These are phyloP conservation scores for Leptopilina drosophilae DNA, from an alignment of 2,888 invertebrate genomes.

Conservation along the genomic window DNA sequence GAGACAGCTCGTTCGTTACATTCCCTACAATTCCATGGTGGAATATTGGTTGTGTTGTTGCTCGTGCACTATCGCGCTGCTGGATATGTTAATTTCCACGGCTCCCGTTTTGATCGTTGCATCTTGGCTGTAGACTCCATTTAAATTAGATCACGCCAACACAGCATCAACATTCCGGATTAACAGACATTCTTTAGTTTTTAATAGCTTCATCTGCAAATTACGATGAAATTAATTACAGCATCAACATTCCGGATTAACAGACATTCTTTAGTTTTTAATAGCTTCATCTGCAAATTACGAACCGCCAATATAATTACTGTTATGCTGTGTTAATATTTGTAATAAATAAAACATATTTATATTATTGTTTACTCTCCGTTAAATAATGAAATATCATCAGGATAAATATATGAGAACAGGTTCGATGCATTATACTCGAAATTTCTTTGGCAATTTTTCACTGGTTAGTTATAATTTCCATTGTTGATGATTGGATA, in stretches of 20 bases:
- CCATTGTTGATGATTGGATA: too few species aligned
- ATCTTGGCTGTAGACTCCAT: slow-evolving; percentile 63
- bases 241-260: slow-evolving; percentile 51
- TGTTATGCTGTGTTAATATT: too few species aligned
- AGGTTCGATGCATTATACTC: background rate
- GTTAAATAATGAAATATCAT: background rate
- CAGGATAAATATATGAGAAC: background rate
- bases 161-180: slow-evolving; percentile 49
- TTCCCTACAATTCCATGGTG: background rate
- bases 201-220: slow-evolving; percentile 66
- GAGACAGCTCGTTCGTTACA: slow-evolving; percentile 16
- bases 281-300: slow-evolving; percentile 65
- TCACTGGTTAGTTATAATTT: too few species aligned
- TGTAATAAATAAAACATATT: too few species aligned
- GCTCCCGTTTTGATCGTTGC: slow-evolving; percentile 62
- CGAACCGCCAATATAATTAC: slow-evolving; percentile 34
- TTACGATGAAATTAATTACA: too few species aligned
- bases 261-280: slow-evolving; percentile 50
- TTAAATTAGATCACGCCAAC: slow-evolving; percentile 70
- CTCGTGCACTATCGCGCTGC: slow-evolving; percentile 61
- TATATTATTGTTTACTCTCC: background rate
- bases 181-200: slow-evolving; percentile 42
- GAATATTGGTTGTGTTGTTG: slow-evolving; percentile 33
- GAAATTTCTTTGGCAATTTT: too few species aligned
- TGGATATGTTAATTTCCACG: slow-evolving; percentile 73